Conservation (phyloP, 2,888 invertebrate genomes). For the Melanostoma scalare region DNA sequence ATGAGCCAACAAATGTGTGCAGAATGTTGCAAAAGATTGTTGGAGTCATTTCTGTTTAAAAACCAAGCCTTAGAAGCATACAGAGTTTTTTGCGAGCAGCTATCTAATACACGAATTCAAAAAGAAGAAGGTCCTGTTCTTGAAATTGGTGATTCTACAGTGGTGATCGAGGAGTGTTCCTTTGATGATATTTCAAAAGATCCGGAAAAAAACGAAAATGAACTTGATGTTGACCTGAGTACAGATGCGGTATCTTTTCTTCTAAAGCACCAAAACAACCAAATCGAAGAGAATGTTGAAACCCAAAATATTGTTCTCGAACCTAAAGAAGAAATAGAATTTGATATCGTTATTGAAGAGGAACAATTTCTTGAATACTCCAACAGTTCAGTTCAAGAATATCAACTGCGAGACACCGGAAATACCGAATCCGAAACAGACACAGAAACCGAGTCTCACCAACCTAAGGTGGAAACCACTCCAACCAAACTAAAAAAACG, state of each 20-base stretch:
- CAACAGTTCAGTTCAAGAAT: not conserved
- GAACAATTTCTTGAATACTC: too few relatives aligned
- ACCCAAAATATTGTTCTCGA: not conserved
- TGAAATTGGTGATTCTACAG: not conserved
- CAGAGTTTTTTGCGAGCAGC: conserved; percentile 28
- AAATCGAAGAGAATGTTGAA: not conserved
- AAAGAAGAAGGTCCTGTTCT: not conserved
- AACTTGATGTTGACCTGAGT: conserved; percentile 29
- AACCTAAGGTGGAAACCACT: not conserved
- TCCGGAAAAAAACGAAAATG: not conserved
- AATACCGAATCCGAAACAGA: not conserved
- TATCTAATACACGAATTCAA: not conserved
- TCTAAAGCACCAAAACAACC: conserved; percentile 15
- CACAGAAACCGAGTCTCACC: not conserved
- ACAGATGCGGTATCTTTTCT: conserved; percentile 42
- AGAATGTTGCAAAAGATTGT: conserved; percentile 49
- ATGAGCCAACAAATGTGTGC: conserved; percentile 49
- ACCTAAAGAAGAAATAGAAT: too few relatives aligned
- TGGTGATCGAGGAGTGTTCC: not conserved
- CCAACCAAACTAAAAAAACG: not conserved
- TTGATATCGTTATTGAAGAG: too few relatives aligned
- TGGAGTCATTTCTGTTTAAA: conserved; percentile 66
- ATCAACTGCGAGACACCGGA: not conserved
- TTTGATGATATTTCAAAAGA: too few relatives aligned
- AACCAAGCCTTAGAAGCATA: conserved; percentile 58